Percentiles rank a stretch among this genome's conserved stretches.
These are phyloP conservation scores for Silurus glanis DNA, from an alignment of 2,113 vertebrate genomes.

Conservation along the genomic window DNA sequence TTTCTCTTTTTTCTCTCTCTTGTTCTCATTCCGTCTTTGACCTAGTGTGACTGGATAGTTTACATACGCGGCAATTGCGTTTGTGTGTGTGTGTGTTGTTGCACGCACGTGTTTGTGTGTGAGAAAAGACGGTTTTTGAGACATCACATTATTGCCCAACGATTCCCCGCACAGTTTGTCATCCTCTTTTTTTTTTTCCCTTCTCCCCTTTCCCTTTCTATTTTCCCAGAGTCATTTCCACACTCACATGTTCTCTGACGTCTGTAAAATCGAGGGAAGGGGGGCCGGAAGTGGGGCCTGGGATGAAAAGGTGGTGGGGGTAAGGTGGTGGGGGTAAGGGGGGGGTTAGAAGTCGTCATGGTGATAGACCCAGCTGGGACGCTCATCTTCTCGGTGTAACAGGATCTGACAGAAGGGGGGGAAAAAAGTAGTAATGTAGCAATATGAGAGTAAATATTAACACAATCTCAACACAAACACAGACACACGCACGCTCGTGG, in stretches of 20 bases:
- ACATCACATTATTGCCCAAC: conserved; percentile 74
- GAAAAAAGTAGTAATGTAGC: conserved; percentile 57
- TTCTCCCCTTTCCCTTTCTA: conserved; percentile 34
- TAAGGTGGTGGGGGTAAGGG: neutral
- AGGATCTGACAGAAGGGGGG: conserved; percentile 47
- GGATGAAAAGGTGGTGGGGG: neutral
- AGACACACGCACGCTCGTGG: conserved; percentile 16
- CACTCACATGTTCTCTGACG: conserved; percentile 74
- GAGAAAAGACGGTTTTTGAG: conserved; percentile 61
- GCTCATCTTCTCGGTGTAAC: conserved; percentile 32
- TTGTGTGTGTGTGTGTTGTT: conserved; percentile 13
- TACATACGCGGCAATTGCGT: conserved; percentile 10
- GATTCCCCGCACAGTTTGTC: conserved; percentile 65
- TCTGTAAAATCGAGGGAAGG: conserved; percentile 46
- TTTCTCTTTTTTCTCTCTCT: conserved; percentile 16
- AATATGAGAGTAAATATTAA: conserved; percentile 70
- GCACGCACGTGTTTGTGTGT: conserved; percentile 50
- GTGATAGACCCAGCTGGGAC: conserved; percentile 26
- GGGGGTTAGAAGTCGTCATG: conserved; percentile 48
- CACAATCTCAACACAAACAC: conserved; percentile 53
- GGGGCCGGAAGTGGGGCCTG: conserved; percentile 18
- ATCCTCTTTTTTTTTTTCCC: conserved; percentile 61
- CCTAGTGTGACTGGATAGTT: conserved; percentile 20
- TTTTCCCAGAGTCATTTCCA: conserved; percentile 58
- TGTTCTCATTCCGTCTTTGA: conserved; percentile 8